Evolutionary conservation across 2,113 vertebrate species (phyloP), one percentile per base, ranked within the genome.

Genomic region (Sterrhoptilus dennistouni): DNA sequence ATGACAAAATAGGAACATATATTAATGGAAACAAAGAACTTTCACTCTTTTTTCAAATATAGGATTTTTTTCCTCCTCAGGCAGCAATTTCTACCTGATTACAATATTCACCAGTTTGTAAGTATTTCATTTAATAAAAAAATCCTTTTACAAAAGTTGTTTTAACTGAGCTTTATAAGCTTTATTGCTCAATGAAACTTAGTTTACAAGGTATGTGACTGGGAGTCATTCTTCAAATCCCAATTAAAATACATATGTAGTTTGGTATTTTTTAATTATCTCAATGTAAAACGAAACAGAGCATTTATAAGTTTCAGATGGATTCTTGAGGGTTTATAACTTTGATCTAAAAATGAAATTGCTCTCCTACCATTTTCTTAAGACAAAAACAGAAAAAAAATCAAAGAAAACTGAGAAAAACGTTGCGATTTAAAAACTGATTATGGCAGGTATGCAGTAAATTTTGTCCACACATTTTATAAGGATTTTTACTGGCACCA

Each of bases 201-300:
- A 56, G 82, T 86, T 96, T 96, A 96, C 66, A 80, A 92, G 84
- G 38, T 90, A 93, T 86, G 33, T 93, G 91, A 90, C 78, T 94
- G 63, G 75, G 52, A 96, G 52, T 86, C 8, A 83, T 93, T 92
- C 90, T 91, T 93, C 18, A 93, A 93, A 94, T 86, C 75, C 54
- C 71, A 96, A 91, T 96, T 96, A 87, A 96, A 96, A 92, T 53
- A 96, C 72, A 92, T 60, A 94, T 89, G 88, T 66, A 83, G 75
- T 70, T 93, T 86, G 84, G 87, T 90, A 93, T 96, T 96, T 97
- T 96, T 95, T 75, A 95, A 95, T 97, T 94, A 93, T 85, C 82
- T 66, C 64, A 93, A 78, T 66, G 36, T 83, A 88, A 96, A 96
- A 69, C n/a, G 83, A 94, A 96, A 91, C 15, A 1, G 50, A 86